Evolutionary conservation across 2,888 invertebrate species (phyloP), one percentile per base, ranked within the genome.

Genomic region (Blera fallax): DNA sequence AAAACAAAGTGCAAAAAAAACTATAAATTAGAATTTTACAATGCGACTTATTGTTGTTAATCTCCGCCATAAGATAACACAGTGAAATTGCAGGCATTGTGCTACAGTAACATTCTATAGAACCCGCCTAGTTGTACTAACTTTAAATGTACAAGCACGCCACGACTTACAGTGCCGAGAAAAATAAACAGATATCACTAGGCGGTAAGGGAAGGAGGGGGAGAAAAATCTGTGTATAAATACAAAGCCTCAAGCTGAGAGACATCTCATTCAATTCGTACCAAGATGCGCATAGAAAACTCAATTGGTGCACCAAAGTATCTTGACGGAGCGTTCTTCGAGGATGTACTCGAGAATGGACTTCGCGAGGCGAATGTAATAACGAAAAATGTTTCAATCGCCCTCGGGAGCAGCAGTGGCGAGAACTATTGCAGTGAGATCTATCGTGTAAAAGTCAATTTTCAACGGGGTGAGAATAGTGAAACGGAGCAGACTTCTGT

Each of bases 341-440:
- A 87, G 43, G 90, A 90, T 54, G 88, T 89, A 5, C 76, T 91
- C 10, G 89, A 90, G 76, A 90, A 89, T 45, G 90, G 89, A 2
- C 52, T 91, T 21, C 87, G 88, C 0, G 85, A 87, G 0, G 76
- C 87, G 6, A 77, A 88, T n/a, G 74, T 89, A 0, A 37, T 87
- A 37, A 62, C 90, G 0, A 76, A 67, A 16, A 70, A 70, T 2
- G 87, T 90, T 0, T 54, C 89, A 18, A 81, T 89, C 4, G 45
- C 69, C 3, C 81, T 89, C 87, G 91, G 90, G 50, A 90, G 91
- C 82, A 87, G 83, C 43, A 82, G 78, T 1, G 91, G 91, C 0
- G 91, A 91, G 37, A 91, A 91, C 77, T 91, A 90, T 65, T 91
- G 90, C 81, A 91, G 91, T 80, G 87, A 90, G 50, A 91, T 91